Conservation (phyloP, 2,888 invertebrate species). For the Calephelis perditalis region DNA sequence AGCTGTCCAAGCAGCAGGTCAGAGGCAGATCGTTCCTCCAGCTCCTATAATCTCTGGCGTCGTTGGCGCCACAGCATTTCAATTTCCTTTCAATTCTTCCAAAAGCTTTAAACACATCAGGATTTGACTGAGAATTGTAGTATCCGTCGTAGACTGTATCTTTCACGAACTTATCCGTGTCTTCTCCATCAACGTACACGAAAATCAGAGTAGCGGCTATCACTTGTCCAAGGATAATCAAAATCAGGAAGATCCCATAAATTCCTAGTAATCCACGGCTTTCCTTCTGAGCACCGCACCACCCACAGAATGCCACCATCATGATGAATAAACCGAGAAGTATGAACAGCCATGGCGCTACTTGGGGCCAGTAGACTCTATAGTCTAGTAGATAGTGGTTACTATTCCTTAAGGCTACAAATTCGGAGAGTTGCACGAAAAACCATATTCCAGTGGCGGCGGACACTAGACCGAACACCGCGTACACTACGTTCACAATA, state of each 20-base stretch:
- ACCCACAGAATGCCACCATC: conserved; percentile 65
- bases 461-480: conserved; percentile 62
- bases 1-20: conserved; percentile 65
- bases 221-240: conserved; percentile 56
- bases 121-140: conserved; percentile 67
- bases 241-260: conserved; percentile 55
- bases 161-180: conserved; percentile 66
- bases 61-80: conserved; percentile 68
- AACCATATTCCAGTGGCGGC: conserved; percentile 71
- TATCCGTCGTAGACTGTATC: conserved; percentile 72
- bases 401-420: conserved; percentile 60
- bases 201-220: conserved; percentile 63
- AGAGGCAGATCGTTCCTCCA: conserved; percentile 67
- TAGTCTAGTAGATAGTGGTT: conserved; percentile 70
- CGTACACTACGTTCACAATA: conserved; percentile 63
- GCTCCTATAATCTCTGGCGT: conserved; percentile 66
- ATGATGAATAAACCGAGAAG: conserved; percentile 59
- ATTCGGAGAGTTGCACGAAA: conserved; percentile 67
- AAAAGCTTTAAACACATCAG: conserved; percentile 60
- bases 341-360: conserved; percentile 72
- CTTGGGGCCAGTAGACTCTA: conserved; percentile 69
- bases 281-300: conserved; percentile 61
- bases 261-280: conserved; percentile 63
- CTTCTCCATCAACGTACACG: conserved; percentile 68
- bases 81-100: conserved; percentile 65